Conservation (phyloP, 2,888 invertebrate genomes). For the Cistogaster globosa region DNA sequence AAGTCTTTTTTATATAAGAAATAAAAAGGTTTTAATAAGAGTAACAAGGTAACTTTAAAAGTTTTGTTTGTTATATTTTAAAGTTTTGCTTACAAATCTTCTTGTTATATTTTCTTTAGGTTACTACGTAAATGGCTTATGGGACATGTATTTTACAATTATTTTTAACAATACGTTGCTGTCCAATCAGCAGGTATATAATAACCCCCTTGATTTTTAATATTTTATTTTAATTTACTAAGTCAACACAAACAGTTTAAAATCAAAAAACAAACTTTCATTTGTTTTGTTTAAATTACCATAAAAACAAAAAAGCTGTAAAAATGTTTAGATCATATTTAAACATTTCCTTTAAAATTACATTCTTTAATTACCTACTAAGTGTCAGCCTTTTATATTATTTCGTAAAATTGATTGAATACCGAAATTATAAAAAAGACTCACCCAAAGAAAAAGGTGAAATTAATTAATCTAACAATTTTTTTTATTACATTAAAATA, state of each 20-base stretch:
- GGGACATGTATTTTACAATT: constrained; percentile 63
- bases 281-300: constrained; percentile 29
- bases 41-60: constrained; percentile 48
- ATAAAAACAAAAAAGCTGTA: constrained; percentile 48
- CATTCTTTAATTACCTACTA: constrained; percentile 67
- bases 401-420: constrained; percentile 43
- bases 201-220: constrained; percentile 56
- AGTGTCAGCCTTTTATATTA: constrained; percentile 47
- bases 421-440: constrained; percentile 60
- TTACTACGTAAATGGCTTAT: constrained; percentile 53
- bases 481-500: constrained; percentile 28
- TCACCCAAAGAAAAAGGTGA: constrained; percentile 23
- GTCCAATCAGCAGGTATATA: constrained; percentile 69
- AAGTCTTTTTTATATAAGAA: constrained; percentile 3
- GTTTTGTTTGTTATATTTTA: background rate
- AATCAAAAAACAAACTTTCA: constrained; percentile 47
- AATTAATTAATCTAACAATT: constrained; percentile 13
- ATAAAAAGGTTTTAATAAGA: constrained; percentile 22
- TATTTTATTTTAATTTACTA: constrained; percentile 65
- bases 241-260: constrained; percentile 48
- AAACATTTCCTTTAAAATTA: constrained; percentile 59
- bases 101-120: constrained; percentile 39
- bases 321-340: constrained; percentile 61
- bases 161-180: constrained; percentile 64
- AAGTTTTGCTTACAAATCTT: background rate